Evolutionary conservation across 2,888 invertebrate genomes (phyloP).

Genomic region (Ochropleura plecta): DNA sequence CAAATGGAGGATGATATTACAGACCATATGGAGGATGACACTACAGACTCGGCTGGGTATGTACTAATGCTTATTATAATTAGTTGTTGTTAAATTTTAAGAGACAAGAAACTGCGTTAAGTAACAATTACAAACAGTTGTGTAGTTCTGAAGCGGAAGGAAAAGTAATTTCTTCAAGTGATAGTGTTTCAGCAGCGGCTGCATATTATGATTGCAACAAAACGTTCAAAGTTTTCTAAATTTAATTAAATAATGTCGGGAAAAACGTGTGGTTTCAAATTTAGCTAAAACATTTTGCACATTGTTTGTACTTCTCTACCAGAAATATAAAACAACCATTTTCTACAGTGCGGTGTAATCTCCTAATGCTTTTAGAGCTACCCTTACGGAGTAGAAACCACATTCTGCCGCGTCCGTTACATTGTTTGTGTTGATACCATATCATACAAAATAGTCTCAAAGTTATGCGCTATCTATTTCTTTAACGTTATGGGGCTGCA

Average conservation of each 20-base stretch:
- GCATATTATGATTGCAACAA: neutral
- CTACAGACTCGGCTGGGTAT: neutral
- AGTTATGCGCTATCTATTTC: neutral
- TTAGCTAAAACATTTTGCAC: neutral
- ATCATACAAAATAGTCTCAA: neutral
- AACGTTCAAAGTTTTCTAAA: neutral
- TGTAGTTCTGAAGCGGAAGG: slow-evolving; percentile 23
- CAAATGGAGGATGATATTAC: neutral
- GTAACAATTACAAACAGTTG: slow-evolving; percentile 35
- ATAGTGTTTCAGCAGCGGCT: neutral
- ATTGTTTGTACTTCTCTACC: neutral
- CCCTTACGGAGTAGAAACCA: neutral
- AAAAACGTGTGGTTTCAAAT: neutral
- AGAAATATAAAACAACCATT: neutral
- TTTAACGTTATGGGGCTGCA: neutral
- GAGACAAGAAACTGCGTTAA: neutral
- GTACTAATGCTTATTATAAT: slow-evolving; percentile 9
- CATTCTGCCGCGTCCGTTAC: neutral
- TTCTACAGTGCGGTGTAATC: neutral
- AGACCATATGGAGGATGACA: neutral
- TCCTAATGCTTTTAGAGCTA: neutral
- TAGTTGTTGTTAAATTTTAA: slow-evolving; percentile 27
- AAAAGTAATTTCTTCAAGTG: slow-evolving; percentile 20
- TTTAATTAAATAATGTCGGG: slow-evolving; percentile 1
- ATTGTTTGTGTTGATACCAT: neutral